Evolutionary conservation across 2,797 vertebrate genomes (phyloP).

Genomic region (Erithacus rubecula): DNA sequence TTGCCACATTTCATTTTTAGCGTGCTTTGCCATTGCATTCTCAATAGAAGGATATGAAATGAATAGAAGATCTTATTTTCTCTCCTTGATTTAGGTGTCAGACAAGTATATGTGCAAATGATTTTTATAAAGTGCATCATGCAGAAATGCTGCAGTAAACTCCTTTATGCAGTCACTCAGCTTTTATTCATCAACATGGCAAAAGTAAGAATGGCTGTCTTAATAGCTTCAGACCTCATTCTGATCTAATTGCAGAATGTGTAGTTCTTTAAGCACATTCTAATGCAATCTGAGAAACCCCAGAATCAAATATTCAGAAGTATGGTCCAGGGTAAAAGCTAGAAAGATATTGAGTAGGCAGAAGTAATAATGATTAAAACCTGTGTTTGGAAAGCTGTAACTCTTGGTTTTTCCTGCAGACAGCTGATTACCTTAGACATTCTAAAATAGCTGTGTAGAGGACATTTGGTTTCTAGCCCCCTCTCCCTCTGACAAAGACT

Average conservation of each 20-base stretch:
- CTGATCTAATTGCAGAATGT: not conserved
- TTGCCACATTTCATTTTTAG: not conserved
- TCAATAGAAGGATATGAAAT: not conserved
- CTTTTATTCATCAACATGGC: not conserved
- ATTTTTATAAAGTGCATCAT: not conserved
- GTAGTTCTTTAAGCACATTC: not conserved
- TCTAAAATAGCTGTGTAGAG: not conserved
- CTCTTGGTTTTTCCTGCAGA: not conserved
- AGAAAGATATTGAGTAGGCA: not conserved
- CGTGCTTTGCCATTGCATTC: not conserved
- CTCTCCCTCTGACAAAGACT: not conserved
- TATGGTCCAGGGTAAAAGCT: not conserved
- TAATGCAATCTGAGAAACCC: not conserved
- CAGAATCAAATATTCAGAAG: not conserved
- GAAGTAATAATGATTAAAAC: not conserved
- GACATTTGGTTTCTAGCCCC: not conserved
- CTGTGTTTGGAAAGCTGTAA: not conserved
- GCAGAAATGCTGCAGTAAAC: not conserved
- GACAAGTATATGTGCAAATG: not conserved
- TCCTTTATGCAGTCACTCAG: not conserved
- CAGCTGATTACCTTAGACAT: not conserved
- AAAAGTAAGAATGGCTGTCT: not conserved
- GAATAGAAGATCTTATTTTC: not conserved
- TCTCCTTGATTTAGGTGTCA: not conserved
- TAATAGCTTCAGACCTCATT: not conserved